A percentile compares a stretch with the other conserved stretches of the same genome.
These are phyloP conservation scores for Zaprionus camerounensis DNA, from an alignment of 1,140 invertebrate genomes.

Conservation along the genomic window DNA sequence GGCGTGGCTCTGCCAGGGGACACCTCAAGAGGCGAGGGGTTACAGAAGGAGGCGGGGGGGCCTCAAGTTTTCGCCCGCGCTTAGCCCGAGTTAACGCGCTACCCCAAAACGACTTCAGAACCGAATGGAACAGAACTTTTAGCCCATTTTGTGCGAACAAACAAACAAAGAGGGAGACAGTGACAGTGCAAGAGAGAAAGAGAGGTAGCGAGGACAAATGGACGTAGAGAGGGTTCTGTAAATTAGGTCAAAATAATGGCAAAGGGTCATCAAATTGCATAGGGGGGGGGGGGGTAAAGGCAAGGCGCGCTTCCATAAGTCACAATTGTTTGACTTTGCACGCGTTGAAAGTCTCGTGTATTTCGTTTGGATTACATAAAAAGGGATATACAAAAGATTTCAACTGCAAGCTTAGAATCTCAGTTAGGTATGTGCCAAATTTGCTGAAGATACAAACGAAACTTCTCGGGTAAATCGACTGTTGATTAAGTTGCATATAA, in stretches of 20 bases:
- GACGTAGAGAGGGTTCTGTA: neutral
- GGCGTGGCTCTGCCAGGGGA: conserved; percentile 9
- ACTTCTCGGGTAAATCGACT: neutral
- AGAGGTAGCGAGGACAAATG: neutral
- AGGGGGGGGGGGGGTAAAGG: neutral
- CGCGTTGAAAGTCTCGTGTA: neutral
- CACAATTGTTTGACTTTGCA: conserved; percentile 38
- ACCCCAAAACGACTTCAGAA: conserved; percentile 40
- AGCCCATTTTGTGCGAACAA: conserved; percentile 71
- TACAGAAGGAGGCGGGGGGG: neutral
- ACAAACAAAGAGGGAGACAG: conserved; percentile 52
- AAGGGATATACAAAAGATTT: neutral
- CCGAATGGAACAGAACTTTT: conserved; percentile 52
- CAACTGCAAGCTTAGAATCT: neutral
- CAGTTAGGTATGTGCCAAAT: neutral
- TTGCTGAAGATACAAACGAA: neutral
- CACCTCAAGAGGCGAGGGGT: too few relatives aligned
- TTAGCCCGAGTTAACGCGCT: conserved; percentile 43
- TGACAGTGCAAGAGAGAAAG: neutral
- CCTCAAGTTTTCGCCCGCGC: conserved; percentile 60
- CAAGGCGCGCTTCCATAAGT: conserved; percentile 22
- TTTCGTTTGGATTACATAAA: neutral
- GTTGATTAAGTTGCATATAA: conserved; percentile 1
- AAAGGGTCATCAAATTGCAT: conserved; percentile 23
- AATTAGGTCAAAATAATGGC: conserved; percentile 45